Evolutionary conservation across 2,888 invertebrate species (phyloP), one percentile per base, ranked within the genome.

Genomic region (Microctonus aethiopoides): DNA sequence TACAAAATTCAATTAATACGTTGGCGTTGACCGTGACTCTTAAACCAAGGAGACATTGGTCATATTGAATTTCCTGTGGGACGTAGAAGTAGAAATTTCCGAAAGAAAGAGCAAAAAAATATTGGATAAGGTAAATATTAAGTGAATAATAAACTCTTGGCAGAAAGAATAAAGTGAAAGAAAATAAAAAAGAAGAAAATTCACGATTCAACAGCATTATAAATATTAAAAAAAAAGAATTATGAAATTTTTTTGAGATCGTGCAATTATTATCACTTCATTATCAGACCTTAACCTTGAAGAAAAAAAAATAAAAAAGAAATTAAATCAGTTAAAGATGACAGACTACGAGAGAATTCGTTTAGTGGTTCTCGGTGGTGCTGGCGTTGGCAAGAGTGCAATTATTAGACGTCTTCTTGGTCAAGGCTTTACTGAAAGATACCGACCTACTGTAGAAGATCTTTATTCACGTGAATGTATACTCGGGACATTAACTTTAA

Each of bases 401-500:
- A 93, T 96, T 77, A 90, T 96, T 64, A 92, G 93, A 78, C 89
- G 95, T 63, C 93, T 95, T 81, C 89, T 96, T 68, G 92, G 92
- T 81, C 93, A 94, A 83, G 92, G 92, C 5, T 96, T 93, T 87
- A 90, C 90, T 62, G 94, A 94, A 80, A 92, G 93, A 81, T 95
- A 96, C 87, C 90, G 92, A 77, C 93, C 95, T 79, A 96, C 96
- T 13, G 94, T 96, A 36, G 96, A 96, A 84, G 96, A 96, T 85
- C 89, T 96, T 29, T 95, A 95, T 87, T 94, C 93, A 81, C 89
- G 94, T 70, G 95, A 95, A 85, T 96, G 94, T 85, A 92, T 93
- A 81, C 88, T 95, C 70, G 93, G 94, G 52, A 90, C 91, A 34
- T 90, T 92, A 75, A 92, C 92, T 11, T 88, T 95, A 54, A 94